Evolutionary conservation across 2,113 vertebrate genomes (phyloP).

Genomic region (Procavia capensis): DNA sequence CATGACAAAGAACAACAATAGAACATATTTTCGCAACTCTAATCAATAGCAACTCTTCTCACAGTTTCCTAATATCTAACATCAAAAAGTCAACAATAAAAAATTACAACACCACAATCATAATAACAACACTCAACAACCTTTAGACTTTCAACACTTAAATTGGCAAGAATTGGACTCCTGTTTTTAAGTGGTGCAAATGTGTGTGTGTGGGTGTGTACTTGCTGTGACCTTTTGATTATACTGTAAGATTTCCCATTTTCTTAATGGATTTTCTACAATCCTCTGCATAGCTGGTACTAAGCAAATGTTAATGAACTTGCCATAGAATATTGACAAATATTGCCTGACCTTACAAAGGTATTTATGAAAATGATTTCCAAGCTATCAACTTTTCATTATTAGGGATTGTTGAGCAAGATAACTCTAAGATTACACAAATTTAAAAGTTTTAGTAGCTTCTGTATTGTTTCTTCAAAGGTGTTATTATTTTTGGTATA

Average conservation of each 20-base stretch:
- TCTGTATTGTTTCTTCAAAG: background rate
- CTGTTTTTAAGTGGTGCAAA: background rate
- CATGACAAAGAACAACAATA: background rate
- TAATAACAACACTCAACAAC: background rate
- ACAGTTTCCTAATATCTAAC: background rate
- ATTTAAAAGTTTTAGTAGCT: background rate
- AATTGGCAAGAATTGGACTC: background rate
- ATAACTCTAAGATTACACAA: background rate
- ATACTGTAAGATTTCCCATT: background rate
- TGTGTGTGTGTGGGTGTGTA: background rate
- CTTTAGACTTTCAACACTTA: conserved; percentile 26
- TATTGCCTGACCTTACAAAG: background rate
- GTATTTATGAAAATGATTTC: background rate
- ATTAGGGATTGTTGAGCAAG: background rate
- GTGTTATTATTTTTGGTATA: background rate
- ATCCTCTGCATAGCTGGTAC: background rate
- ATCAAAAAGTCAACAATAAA: background rate
- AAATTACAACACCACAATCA: background rate
- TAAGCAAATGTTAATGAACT: background rate
- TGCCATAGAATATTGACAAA: background rate
- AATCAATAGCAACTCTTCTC: background rate
- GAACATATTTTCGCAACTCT: background rate
- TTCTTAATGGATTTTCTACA: background rate
- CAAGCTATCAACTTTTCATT: background rate
- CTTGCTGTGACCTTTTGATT: conserved; percentile 34